Base-by-base conservation (phyloP, 2,888 invertebrate genomes). In the Protophormia terraenovae region DNA sequence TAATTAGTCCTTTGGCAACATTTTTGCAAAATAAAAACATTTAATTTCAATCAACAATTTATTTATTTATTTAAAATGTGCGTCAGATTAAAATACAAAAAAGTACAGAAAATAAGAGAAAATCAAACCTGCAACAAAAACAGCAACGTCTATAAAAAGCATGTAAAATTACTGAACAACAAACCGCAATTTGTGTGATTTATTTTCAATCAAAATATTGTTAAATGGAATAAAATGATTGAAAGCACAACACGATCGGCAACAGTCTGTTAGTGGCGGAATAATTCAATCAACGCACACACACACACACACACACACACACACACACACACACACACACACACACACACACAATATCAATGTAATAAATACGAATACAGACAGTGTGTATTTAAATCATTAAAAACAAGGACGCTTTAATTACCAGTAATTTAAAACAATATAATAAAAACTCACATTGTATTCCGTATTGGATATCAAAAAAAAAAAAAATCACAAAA, bases 141-240 rank as follows among this genome's bases (percentile, higher is more conserved):
- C 10, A n/a, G 12, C 29, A 45, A 14, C 32, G 19, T 10, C 4
- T 14, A 22, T 22, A 38, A 16, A 38, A 75, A 35, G 3, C 58
- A 72, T 64, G 64, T 79, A 76, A 87, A 86, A 84, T 83, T 86
- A 86, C 80, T 84, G 86, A 78, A 83, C 87, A 86, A 77, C 86
- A 84, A 87, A 84, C 86, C 87, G 82, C 87, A 87, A 87, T 86
- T 86, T 83, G 83, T 66, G 86, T 86, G 83, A 81, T 85, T 87
- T 87, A 85, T 83, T 83, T 86, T 66, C 86, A 84, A 81, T 87
- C 84, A 87, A 87, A 87, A 86, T 86, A 84, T 86, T 86, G 87
- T 86, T 84, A 75, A 79, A 75, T 79, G 83, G 55, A 87, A 84
- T 73, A 78, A 79, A 87, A 84, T 83, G 78, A 86, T 86, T 83